These are phyloP conservation scores for Cactoblastis cactorum DNA, from an alignment of 2,888 invertebrate genomes.

Conservation along the genomic window DNA sequence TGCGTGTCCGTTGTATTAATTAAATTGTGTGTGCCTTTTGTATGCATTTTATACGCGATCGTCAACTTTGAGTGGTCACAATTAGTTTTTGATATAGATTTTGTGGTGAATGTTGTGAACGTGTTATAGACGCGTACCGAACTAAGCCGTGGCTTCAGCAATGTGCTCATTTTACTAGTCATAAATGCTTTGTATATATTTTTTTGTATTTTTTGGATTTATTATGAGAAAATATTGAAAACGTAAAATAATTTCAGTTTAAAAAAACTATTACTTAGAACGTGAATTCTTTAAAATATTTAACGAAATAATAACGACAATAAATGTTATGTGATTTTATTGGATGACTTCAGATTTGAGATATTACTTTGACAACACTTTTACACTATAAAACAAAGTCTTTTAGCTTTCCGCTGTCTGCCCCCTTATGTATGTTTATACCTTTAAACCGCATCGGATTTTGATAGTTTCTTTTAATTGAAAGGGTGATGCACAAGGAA, in stretches of 20 bases:
- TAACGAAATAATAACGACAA: conserved; percentile 38
- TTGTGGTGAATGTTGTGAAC: conserved; percentile 49
- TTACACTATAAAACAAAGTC: no score
- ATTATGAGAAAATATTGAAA: conserved; percentile 37
- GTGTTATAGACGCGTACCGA: conserved; percentile 49
- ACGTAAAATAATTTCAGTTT: conserved; percentile 57
- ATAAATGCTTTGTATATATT: conserved; percentile 72
- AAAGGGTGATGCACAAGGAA: no score
- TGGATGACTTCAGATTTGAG: conserved; percentile 28
- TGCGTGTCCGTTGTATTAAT: conserved; percentile 23
- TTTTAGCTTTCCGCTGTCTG: no score
- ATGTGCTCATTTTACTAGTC: conserved; percentile 73
- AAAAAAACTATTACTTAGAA: conserved; percentile 39
- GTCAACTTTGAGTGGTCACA: conserved; percentile 44
- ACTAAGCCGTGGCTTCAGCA: conserved; percentile 46
- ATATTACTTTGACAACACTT: conserved; percentile 3
- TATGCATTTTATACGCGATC: conserved; percentile 33
- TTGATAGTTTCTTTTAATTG: no score
- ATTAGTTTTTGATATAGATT: conserved; percentile 55
- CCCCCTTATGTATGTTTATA: no score
- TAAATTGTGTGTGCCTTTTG: conserved; percentile 37
- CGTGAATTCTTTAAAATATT: conserved; percentile 50
- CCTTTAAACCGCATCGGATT: no score
- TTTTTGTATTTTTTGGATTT: conserved; percentile 63
- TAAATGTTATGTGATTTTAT: conserved; percentile 50